These are phyloP conservation scores for Raphicerus campestris DNA, from an alignment of 2,113 vertebrate genomes.

Conservation along the genomic window DNA sequence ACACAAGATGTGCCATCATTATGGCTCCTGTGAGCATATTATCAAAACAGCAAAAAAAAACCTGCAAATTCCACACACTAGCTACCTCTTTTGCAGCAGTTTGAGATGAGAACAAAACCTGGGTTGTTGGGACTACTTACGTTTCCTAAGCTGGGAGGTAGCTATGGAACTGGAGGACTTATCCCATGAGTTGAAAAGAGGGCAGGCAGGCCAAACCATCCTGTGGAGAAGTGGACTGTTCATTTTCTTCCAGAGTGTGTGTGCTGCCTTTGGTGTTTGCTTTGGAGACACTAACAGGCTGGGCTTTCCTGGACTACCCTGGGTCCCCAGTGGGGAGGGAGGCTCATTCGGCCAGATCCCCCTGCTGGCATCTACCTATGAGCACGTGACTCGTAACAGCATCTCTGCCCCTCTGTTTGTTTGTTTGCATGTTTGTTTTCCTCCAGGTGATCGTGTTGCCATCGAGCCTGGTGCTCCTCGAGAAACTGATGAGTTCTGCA, in stretches of 20 bases:
- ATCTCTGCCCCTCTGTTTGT: background rate
- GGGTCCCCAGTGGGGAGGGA: background rate
- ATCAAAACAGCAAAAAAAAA: constrained; percentile 1
- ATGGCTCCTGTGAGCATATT: background rate
- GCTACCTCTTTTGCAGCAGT: background rate
- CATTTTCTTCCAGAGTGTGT: background rate
- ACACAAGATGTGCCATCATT: background rate
- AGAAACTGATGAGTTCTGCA: constrained; percentile 92
- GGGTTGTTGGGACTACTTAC: background rate
- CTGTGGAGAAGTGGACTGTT: background rate
- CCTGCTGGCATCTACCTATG: background rate
- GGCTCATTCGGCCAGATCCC: background rate
- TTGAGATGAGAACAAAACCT: background rate
- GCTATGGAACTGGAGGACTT: background rate
- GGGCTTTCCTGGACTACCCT: background rate
- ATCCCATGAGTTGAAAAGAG: background rate
- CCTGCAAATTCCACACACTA: background rate
- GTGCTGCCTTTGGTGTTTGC: background rate
- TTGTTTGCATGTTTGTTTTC: background rate
- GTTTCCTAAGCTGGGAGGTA: background rate
- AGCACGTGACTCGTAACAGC: background rate
- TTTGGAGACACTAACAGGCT: background rate
- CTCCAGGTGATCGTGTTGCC: constrained; percentile 92
- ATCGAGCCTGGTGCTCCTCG: constrained; percentile 92
- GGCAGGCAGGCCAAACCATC: background rate